phyloP scores from a whole-genome alignment of 2,888 invertebrate species.

The Microctonus hyperodae region DNA sequence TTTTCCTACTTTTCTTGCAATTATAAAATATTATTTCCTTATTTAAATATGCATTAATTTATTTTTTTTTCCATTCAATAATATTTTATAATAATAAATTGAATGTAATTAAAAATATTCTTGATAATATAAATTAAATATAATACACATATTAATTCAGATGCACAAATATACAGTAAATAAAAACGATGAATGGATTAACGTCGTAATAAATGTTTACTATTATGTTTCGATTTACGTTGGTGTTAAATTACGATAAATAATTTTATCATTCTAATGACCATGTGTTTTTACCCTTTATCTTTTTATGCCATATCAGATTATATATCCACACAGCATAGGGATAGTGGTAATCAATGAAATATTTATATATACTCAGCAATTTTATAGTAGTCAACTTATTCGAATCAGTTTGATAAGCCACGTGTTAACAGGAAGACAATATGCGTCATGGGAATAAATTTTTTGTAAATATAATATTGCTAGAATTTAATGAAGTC shows the following conservation, averaged over 20 bases:
- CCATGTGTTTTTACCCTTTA: neutral
- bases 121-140: too few relatives aligned
- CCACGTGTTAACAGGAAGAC: conserved; percentile 25
- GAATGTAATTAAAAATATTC: too few relatives aligned
- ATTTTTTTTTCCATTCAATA: too few relatives aligned
- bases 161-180: too few relatives aligned
- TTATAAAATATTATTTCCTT: neutral
- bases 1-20: neutral
- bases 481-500: neutral
- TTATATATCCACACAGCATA: neutral
- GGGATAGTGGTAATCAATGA: too few relatives aligned
- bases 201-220: neutral
- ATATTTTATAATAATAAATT: too few relatives aligned
- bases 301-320: neutral
- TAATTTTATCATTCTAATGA: neutral
- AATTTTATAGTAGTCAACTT: conserved; percentile 1
- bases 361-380: neutral
- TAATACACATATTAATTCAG: too few relatives aligned
- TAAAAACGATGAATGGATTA: conserved; percentile 11
- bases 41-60: too few relatives aligned
- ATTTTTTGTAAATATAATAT: neutral
- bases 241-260: conserved; percentile 2
- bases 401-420: conserved; percentile 19
- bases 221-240: conserved; percentile 10
- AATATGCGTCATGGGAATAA: neutral